phyloP scores from a whole-genome alignment of 1,140 invertebrate genomes.

The Ceratitis capitata region DNA sequence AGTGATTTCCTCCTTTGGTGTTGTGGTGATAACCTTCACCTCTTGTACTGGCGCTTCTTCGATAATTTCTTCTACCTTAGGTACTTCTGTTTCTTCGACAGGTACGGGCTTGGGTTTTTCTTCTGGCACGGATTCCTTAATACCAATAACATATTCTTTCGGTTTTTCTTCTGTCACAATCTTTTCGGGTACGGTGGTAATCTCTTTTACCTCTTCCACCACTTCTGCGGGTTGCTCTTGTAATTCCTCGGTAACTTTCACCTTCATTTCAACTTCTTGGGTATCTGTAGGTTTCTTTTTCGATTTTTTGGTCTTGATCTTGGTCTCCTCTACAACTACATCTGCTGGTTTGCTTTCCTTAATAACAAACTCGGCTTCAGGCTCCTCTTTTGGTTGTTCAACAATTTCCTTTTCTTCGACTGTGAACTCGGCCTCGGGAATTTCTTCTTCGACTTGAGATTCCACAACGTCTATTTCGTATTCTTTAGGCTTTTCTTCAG shows the following conservation, averaged over 20 bases:
- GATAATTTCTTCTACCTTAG: constrained; percentile 32
- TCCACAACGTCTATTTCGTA: constrained; percentile 39
- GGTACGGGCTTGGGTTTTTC: not conserved
- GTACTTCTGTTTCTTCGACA: not conserved
- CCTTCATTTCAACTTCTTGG: constrained; percentile 47
- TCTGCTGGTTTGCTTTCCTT: constrained; percentile 54
- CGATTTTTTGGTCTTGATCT: constrained; percentile 60
- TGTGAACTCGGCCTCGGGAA: constrained; percentile 46
- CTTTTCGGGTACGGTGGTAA: not conserved
- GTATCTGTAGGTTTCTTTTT: constrained; percentile 58
- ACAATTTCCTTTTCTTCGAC: constrained; percentile 37
- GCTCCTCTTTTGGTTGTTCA: constrained; percentile 49
- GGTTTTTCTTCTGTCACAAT: constrained; percentile 2
- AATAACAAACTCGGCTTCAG: constrained; percentile 55
- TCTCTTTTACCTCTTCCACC: constrained; percentile 22
- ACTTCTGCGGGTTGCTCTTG: constrained; percentile 34
- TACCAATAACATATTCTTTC: constrained; percentile 38
- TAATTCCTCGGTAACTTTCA: constrained; percentile 42
- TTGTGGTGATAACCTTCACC: constrained; percentile 25
- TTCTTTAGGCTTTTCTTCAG: constrained; percentile 41
- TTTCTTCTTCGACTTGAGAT: constrained; percentile 36
- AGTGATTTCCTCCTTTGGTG: constrained; percentile 24
- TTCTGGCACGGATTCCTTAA: constrained; percentile 35
- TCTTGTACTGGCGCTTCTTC: constrained; percentile 37
- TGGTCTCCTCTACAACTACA: constrained; percentile 53